Conservation (phyloP, 64 coral and sea anemone species). For the Acropora tenuis region DNA sequence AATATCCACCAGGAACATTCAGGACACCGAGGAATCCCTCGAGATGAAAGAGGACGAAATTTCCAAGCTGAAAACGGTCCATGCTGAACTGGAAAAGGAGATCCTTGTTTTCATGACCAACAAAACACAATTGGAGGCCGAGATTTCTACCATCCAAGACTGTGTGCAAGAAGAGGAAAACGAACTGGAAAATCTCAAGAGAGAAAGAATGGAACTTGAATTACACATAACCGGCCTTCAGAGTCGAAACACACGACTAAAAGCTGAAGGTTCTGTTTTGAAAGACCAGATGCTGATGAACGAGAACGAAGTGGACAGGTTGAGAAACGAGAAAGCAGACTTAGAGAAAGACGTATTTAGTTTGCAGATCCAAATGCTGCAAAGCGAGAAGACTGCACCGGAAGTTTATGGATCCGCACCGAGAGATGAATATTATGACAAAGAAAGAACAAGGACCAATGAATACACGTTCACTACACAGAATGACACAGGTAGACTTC, state of each 20-base stretch:
- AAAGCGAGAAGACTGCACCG: neutral
- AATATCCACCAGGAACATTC: constrained; percentile 38
- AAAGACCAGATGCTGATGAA: constrained; percentile 68
- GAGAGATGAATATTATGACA: neutral
- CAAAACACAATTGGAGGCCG: constrained; percentile 78
- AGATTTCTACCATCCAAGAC: constrained; percentile 56
- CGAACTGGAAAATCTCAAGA: constrained; percentile 43
- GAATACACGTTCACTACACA: neutral
- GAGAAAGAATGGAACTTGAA: constrained; percentile 77
- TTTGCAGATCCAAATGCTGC: constrained; percentile 64
- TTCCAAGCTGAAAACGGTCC: constrained; percentile 49
- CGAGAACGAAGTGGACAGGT: constrained; percentile 57
- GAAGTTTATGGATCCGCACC: constrained; percentile 44
- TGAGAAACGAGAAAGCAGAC: constrained; percentile 77
- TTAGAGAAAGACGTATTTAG: constrained; percentile 69
- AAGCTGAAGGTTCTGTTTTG: constrained; percentile 70
- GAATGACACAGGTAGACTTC: constrained; percentile 64
- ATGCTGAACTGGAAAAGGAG: constrained; percentile 61
- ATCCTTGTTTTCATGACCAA: constrained; percentile 47
- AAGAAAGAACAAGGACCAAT: neutral
- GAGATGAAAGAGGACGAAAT: constrained; percentile 62
- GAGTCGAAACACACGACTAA: constrained; percentile 76
- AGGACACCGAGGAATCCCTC: constrained; percentile 42
- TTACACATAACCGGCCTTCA: constrained; percentile 49
- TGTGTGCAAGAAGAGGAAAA: constrained; percentile 57